phyloP scores from a whole-genome alignment of 2,113 vertebrate species.

The Polypterus bichir region DNA sequence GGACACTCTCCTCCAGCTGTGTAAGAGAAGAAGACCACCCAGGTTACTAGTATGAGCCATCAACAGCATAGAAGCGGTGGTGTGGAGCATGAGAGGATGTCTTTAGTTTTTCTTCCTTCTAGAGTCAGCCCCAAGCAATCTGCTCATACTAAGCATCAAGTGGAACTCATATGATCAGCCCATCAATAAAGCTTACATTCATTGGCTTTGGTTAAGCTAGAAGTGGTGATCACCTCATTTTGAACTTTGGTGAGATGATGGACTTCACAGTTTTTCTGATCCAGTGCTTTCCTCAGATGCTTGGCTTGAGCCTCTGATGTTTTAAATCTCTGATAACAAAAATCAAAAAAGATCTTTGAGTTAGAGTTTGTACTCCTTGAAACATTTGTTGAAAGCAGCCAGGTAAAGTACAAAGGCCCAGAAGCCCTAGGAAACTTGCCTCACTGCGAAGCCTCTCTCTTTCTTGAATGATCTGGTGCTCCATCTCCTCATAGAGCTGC shows the following conservation, averaged over 20 bases:
- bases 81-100: no score
- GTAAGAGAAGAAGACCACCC: not conserved
- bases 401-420: not conserved
- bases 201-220: no score
- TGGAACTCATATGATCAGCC: no score
- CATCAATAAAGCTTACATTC: no score
- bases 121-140: no score
- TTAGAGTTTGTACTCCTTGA: not conserved
- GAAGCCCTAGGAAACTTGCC: slow-evolving; percentile 22
- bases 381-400: not conserved
- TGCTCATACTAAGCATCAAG: no score
- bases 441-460: slow-evolving; percentile 35
- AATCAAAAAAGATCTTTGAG: not conserved
- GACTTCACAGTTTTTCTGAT: slow-evolving; percentile 38
- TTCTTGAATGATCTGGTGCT: slow-evolving; percentile 46
- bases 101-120: no score
- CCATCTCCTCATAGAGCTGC: slow-evolving; percentile 43
- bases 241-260: slow-evolving; percentile 29
- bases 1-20: slow-evolving; percentile 44
- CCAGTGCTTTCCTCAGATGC: slow-evolving; percentile 37
- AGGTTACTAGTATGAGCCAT: not conserved
- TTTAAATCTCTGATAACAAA: not conserved
- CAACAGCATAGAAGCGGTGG: not conserved
- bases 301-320: not conserved
- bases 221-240: slow-evolving; percentile 38